Evolutionary conservation across 2,888 invertebrate species (phyloP).

Genomic region (Scaptodrosophila latifasciaeformis): DNA sequence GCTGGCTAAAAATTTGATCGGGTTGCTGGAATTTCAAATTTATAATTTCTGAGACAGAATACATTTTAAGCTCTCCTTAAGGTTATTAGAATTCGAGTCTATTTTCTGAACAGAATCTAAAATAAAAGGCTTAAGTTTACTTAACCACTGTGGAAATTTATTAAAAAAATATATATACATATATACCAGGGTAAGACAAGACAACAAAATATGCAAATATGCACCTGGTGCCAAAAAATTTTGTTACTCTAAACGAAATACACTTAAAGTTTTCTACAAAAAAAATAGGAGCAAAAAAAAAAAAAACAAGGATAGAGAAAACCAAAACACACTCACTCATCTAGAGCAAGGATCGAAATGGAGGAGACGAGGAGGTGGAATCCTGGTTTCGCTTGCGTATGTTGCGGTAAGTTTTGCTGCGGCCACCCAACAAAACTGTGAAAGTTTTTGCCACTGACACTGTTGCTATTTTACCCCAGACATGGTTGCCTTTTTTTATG

Average conservation of each 20-base stretch:
- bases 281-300: constrained; percentile 24
- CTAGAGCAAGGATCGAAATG: background rate
- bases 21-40: constrained; percentile 50
- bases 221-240: constrained; percentile 47
- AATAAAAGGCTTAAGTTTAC: too few relatives aligned
- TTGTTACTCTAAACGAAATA: constrained; percentile 36
- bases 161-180: constrained; percentile 2
- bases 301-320: background rate
- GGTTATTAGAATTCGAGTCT: background rate
- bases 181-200: too few relatives aligned
- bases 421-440: constrained; percentile 45
- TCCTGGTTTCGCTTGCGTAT: constrained; percentile 9
- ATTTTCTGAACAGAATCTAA: constrained; percentile 1
- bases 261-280: constrained; percentile 58
- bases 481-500: too few relatives aligned
- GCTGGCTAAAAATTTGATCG: too few relatives aligned
- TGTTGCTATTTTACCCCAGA: constrained; percentile 53
- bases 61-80: background rate
- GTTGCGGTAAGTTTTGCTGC: constrained; percentile 37
- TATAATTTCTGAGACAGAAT: background rate
- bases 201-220: constrained; percentile 56
- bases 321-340: constrained; percentile 4
- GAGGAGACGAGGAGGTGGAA: background rate
- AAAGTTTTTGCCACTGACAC: constrained; percentile 52
- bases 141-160: too few relatives aligned